Evolutionary conservation across 2,888 invertebrate genomes (phyloP).

Genomic region (Leptinotarsa juncta): DNA sequence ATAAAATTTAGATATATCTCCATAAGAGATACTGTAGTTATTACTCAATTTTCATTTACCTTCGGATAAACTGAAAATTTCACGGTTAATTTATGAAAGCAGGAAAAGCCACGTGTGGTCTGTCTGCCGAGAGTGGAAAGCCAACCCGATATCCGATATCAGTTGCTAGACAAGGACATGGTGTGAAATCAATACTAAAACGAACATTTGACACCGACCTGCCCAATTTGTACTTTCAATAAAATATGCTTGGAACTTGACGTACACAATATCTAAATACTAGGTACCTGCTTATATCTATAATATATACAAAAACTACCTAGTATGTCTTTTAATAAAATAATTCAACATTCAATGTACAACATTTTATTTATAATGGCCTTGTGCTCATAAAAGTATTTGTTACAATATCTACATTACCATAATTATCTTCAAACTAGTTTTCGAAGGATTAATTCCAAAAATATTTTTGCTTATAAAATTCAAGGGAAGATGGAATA

Average conservation of each 20-base stretch:
- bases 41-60: too few species aligned
- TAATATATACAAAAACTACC: too few species aligned
- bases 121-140: not conserved
- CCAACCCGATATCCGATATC: not conserved
- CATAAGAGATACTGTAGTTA: too few species aligned
- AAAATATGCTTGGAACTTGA: too few species aligned
- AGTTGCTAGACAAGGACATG: slow-evolving; percentile 46
- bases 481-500: slow-evolving; percentile 6
- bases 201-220: slow-evolving; percentile 42
- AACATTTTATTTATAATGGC: slow-evolving; percentile 43
- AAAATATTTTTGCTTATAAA: slow-evolving; percentile 6
- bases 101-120: slow-evolving; percentile 13
- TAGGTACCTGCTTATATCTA: not conserved
- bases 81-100: not conserved
- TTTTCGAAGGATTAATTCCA: slow-evolving; percentile 15
- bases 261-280: not conserved
- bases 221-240: slow-evolving; percentile 38
- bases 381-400: slow-evolving; percentile 42
- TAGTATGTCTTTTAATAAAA: too few species aligned
- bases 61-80: too few species aligned
- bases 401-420: slow-evolving; percentile 12
- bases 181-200: slow-evolving; percentile 56
- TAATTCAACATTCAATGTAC: slow-evolving; percentile 25
- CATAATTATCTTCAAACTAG: slow-evolving; percentile 13
- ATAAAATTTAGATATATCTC: too few species aligned